phyloP scores from a whole-genome alignment of 2,888 invertebrate species.

The Heliothis peltigera region DNA sequence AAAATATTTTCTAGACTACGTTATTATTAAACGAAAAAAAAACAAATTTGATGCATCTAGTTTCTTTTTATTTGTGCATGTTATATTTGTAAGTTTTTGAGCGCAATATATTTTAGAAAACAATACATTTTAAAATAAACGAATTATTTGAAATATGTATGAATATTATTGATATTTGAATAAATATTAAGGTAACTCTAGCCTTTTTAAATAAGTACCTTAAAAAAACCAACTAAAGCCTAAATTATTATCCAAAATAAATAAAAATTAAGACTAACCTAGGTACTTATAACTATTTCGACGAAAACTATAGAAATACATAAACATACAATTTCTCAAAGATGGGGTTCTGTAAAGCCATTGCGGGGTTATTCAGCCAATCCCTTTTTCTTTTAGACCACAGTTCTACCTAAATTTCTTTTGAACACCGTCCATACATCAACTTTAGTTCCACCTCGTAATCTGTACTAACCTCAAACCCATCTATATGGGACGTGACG shows the following conservation, averaged over 20 bases:
- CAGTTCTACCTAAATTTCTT: constrained; percentile 77
- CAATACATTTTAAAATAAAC: too few species aligned
- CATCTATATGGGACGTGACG: constrained; percentile 66
- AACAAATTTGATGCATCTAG: background rate
- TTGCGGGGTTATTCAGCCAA: constrained; percentile 58
- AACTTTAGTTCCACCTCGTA: constrained; percentile 83
- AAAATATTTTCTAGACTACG: too few species aligned
- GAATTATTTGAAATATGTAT: too few species aligned
- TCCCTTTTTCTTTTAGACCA: constrained; percentile 66
- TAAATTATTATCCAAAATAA: too few species aligned
- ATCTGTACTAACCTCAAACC: constrained; percentile 77
- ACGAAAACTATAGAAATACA: constrained; percentile 28
- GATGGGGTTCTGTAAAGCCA: constrained; percentile 57
- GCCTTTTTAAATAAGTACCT: too few species aligned
- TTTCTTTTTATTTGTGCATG: too few species aligned
- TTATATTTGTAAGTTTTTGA: background rate
- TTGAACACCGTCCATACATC: constrained; percentile 79
- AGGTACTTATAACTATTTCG: background rate
- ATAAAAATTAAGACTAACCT: too few species aligned
- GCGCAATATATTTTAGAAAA: too few species aligned
- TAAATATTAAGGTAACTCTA: too few species aligned
- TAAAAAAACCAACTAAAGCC: too few species aligned
- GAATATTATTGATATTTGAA: too few species aligned
- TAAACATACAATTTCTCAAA: constrained; percentile 36
- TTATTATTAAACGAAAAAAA: background rate